Evolutionary conservation across 2,113 vertebrate genomes (phyloP), one percentile per base, ranked within the genome.

Genomic region (Equus quagga): DNA sequence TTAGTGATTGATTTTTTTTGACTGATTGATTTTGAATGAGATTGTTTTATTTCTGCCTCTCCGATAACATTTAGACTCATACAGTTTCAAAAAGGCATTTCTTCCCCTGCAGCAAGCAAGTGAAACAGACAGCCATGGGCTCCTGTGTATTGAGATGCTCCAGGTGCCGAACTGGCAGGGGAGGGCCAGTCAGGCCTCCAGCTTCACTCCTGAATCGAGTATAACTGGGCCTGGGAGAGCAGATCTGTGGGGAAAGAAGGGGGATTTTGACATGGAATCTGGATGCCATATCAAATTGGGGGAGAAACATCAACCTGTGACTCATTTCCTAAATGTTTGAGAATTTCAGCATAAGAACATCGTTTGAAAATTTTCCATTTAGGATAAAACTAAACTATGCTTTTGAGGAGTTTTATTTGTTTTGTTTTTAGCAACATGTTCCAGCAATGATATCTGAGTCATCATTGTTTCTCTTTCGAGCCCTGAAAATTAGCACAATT

Each of bases 111-210:
- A 9, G 12, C 8, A 14, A 49, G 5, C n/a, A 26, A 26, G 11
- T 8, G 4, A 9, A 23, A 2, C 24, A 17, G 26, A 46, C 9
- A 87, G 64, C 0, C 18, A 4, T 8, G 3, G 7, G 3, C 44
- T 60, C 1, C 21, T 5, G 10, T 41, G 9, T 26, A 18, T 24
- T 73, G 60, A 24, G 6, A 9, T 41, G 14, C 36, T 33, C n/a
- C 11, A 33, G 0, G 6, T 54, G 21, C 13, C n/a, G 69, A 14
- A 21, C 12, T 49, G 36, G 44, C 12, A 65, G 54, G 72, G 15
- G 14, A 51, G 24, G 23, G 0, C 10, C 28, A 64, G 7, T 7
- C 23, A 44, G 21, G 6, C 10, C 23, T 93, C 36, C 28, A 82
- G 23, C 14, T 81, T 8, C 3, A 26, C 26, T 60, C 17, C 23